These are phyloP conservation scores for Etheostoma cragini DNA, from an alignment of 2,113 vertebrate species.

Conservation along the genomic window DNA sequence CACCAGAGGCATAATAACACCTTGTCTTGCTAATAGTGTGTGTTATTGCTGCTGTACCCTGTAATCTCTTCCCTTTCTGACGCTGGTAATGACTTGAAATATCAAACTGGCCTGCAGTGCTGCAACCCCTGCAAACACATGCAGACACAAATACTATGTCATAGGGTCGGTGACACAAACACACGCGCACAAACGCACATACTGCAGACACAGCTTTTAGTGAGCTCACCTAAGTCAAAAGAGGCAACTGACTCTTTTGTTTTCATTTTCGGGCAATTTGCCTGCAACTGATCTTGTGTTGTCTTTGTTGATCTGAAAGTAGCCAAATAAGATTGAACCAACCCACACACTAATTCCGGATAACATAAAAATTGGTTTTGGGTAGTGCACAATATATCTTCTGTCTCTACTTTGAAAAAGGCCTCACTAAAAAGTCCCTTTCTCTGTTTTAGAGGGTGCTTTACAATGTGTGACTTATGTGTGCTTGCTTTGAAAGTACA, in stretches of 20 bases:
- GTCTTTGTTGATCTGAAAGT: conserved; percentile 22
- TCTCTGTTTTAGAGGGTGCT: conserved; percentile 8
- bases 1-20: conserved; percentile 82
- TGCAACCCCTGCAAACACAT: conserved; percentile 44
- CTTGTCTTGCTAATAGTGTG: conserved; percentile 78
- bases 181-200: conserved; percentile 16
- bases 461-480: conserved; percentile 15
- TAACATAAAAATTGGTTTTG: conserved; percentile 12
- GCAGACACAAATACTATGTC: conserved; percentile 69
- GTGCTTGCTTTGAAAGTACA: conserved; percentile 49
- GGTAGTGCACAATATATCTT: not conserved
- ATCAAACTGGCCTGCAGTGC: conserved; percentile 74
- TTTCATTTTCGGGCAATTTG: conserved; percentile 44
- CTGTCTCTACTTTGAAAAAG: conserved; percentile 33
- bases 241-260: conserved; percentile 57
- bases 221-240: conserved; percentile 63
- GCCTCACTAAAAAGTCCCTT: conserved; percentile 30
- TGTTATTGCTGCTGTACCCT: conserved; percentile 79
- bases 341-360: conserved; percentile 1
- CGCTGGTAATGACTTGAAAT: conserved; percentile 72
- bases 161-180: conserved; percentile 52
- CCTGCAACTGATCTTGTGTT: conserved; percentile 4
- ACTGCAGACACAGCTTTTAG: not conserved
- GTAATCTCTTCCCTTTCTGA: conserved; percentile 80
- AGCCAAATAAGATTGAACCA: not conserved